phyloP scores from a whole-genome alignment of 1,140 invertebrate species.

The Papilio aristodemus region DNA sequence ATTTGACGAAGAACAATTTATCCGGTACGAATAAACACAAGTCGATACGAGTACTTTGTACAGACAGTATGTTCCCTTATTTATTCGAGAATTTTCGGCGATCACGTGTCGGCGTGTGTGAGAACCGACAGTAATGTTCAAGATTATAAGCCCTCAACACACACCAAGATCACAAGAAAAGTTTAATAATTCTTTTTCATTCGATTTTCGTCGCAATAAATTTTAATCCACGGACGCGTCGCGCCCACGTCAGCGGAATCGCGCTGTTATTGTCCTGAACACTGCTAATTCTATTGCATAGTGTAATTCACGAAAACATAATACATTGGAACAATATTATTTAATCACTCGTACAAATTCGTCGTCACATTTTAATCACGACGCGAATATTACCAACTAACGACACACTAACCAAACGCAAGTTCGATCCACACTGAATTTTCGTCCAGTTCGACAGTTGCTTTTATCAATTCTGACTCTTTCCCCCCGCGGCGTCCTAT shows the following conservation, averaged over 20 bases:
- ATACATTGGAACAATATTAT: conserved; percentile 50
- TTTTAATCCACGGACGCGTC: conserved; percentile 68
- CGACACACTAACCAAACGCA: conserved; percentile 48
- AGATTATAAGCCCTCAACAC: conserved; percentile 51
- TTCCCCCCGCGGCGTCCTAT: conserved; percentile 57
- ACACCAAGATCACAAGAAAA: conserved; percentile 60
- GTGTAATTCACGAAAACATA: conserved; percentile 45
- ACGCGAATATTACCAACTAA: conserved; percentile 45
- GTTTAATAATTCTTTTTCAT: conserved; percentile 53
- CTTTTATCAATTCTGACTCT: conserved; percentile 74
- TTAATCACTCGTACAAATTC: conserved; percentile 63
- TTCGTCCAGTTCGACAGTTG: conserved; percentile 70
- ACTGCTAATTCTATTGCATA: conserved; percentile 39
- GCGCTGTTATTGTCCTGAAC: conserved; percentile 42
- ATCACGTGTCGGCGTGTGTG: conserved; percentile 59
- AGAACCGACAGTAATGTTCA: conserved; percentile 51
- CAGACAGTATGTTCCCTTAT: conserved; percentile 43
- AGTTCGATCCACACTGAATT: conserved; percentile 71
- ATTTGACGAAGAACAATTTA: conserved; percentile 67
- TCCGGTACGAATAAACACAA: conserved; percentile 60
- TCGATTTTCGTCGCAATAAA: conserved; percentile 72
- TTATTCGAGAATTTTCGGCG: conserved; percentile 72
- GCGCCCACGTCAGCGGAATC: conserved; percentile 67
- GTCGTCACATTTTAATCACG: conserved; percentile 72
- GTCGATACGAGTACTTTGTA: conserved; percentile 46